These are phyloP conservation scores for Ploceus nigricollis DNA, from an alignment of 2,113 vertebrate species.

Conservation along the genomic window DNA sequence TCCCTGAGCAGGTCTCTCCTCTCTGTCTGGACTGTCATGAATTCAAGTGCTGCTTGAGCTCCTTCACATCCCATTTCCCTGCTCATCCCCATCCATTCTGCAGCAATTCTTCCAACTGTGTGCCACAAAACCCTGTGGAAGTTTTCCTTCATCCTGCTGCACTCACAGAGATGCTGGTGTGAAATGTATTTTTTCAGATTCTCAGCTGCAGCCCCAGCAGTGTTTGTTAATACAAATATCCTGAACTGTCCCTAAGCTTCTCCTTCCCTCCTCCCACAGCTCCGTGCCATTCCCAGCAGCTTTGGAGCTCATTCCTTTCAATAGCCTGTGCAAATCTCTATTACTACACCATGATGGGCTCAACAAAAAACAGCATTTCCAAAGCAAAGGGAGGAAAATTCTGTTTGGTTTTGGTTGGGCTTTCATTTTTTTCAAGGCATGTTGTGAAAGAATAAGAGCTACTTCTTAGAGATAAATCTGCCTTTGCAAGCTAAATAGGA, in stretches of 20 bases:
- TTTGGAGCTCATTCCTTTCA: background rate
- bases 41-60: background rate
- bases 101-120: background rate
- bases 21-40: background rate
- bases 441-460: background rate
- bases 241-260: background rate
- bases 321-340: background rate
- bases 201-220: background rate
- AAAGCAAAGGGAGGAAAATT: background rate
- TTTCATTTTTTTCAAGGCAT: background rate
- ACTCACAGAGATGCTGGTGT: background rate
- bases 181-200: background rate
- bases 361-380: background rate
- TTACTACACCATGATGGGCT: background rate
- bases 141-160: background rate
- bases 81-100: background rate
- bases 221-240: background rate
- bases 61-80: background rate
- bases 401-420: background rate
- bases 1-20: background rate
- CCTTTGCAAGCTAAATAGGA: background rate
- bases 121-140: background rate
- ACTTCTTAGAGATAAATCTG: background rate
- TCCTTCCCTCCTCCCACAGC: background rate
- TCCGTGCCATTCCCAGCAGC: background rate